Percentiles rank a stretch among this genome's conserved stretches.
Evolutionary conservation across 2,797 vertebrate species (phyloP).

Genomic region (Meda fulgida): DNA sequence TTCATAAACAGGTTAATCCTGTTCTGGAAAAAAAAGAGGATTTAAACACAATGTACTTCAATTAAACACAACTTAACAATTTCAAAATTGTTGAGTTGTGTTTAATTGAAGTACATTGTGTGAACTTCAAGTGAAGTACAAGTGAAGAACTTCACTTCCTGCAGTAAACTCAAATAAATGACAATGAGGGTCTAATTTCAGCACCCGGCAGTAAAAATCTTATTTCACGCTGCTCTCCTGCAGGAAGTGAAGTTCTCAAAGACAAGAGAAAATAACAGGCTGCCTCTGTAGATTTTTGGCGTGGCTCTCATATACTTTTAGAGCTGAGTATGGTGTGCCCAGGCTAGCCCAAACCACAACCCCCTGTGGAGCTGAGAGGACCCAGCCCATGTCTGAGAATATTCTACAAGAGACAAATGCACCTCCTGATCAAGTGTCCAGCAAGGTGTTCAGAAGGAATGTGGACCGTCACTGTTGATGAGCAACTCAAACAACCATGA

Average conservation of each 20-base stretch:
- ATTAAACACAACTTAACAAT: background rate
- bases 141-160: too few species aligned
- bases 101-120: too few species aligned
- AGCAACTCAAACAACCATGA: background rate
- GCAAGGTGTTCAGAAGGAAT: background rate
- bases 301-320: constrained; percentile 45
- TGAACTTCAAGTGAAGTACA: too few species aligned
- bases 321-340: constrained; percentile 32
- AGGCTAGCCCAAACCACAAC: constrained; percentile 31
- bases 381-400: constrained; percentile 42
- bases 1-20: constrained; percentile 1
- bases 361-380: constrained; percentile 36
- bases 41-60: background rate
- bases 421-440: background rate
- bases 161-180: background rate
- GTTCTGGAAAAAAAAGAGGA: background rate
- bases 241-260: constrained; percentile 4
- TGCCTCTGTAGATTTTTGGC: constrained; percentile 44
- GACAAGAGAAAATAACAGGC: constrained; percentile 36
- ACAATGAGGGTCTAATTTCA: background rate
- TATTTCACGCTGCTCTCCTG: constrained; percentile 32
- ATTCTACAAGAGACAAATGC: background rate
- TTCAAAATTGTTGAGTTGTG: background rate
- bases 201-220: constrained; percentile 27
- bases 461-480: background rate